These are phyloP conservation scores for Mythimna ferrago DNA, from an alignment of 2,888 invertebrate genomes.

Conservation along the genomic window DNA sequence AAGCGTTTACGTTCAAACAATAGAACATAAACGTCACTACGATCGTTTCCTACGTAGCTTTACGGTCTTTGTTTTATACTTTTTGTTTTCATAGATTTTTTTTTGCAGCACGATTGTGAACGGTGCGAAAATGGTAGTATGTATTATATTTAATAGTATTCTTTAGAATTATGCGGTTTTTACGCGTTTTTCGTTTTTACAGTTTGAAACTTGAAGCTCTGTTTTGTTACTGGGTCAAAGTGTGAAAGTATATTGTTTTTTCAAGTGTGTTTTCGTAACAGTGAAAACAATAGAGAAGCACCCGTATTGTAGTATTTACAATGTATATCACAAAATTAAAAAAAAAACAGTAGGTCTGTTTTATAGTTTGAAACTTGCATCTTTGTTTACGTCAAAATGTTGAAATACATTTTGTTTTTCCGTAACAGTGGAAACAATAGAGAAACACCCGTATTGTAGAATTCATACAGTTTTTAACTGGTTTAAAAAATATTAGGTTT, in stretches of 20 bases:
- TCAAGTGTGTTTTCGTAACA: neutral
- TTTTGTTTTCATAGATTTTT: slow-evolving; percentile 22
- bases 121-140: slow-evolving; percentile 3
- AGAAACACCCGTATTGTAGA: neutral
- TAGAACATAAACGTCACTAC: slow-evolving; percentile 41
- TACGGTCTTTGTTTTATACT: slow-evolving; percentile 38
- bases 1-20: slow-evolving; percentile 40
- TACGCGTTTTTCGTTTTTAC: neutral
- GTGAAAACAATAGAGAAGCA: neutral
- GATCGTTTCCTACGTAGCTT: slow-evolving; percentile 34
- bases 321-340: too few species aligned
- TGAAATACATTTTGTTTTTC: too few species aligned
- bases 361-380: too few species aligned
- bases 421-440: neutral
- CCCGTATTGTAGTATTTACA: neutral
- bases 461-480: neutral
- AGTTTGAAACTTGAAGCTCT: neutral
- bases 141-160: slow-evolving; percentile 7
- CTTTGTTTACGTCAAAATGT: too few species aligned
- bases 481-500: too few species aligned
- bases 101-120: slow-evolving; percentile 25
- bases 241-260: neutral
- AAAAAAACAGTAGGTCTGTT: too few species aligned
- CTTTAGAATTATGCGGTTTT: slow-evolving; percentile 30
- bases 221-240: slow-evolving; percentile 6